A percentile compares a stretch with the other conserved stretches of the same genome.
Evolutionary conservation across 64 coral and sea anemone species (phyloP).

Genomic region (Pocillopora verrucosa): DNA sequence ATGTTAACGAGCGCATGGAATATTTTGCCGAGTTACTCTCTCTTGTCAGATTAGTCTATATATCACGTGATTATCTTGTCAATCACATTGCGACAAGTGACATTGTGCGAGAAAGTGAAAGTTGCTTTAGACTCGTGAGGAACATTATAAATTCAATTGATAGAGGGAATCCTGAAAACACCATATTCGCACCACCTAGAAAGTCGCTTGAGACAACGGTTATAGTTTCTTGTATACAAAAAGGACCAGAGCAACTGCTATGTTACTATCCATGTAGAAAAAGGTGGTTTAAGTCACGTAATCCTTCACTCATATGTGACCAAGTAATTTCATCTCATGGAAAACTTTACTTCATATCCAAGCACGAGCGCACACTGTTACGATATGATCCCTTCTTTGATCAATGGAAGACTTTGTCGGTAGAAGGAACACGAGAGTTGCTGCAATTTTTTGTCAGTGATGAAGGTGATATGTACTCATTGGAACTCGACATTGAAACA

Average conservation of each 20-base stretch:
- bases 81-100: not conserved
- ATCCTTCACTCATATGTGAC: no score
- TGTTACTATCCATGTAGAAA: conserved; percentile 2
- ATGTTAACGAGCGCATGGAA: not conserved
- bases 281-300: not conserved
- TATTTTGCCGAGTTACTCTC: conserved; percentile 11
- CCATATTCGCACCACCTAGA: not conserved
- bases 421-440: not conserved
- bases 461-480: not conserved
- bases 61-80: not conserved
- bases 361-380: not conserved
- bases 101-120: not conserved
- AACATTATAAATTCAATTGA: not conserved
- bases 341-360: not conserved
- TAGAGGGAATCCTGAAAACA: no score
- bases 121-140: not conserved
- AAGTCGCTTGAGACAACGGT: not conserved
- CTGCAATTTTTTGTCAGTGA: not conserved
- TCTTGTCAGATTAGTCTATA: not conserved
- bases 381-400: not conserved
- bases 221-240: no score
- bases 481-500: not conserved
- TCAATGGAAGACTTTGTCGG: not conserved
- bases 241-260: not conserved
- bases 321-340: not conserved